A percentile compares a stretch with the other conserved stretches of the same genome.
Conservation (phyloP, 2,888 invertebrate genomes). For the Brachypterus glaber region DNA sequence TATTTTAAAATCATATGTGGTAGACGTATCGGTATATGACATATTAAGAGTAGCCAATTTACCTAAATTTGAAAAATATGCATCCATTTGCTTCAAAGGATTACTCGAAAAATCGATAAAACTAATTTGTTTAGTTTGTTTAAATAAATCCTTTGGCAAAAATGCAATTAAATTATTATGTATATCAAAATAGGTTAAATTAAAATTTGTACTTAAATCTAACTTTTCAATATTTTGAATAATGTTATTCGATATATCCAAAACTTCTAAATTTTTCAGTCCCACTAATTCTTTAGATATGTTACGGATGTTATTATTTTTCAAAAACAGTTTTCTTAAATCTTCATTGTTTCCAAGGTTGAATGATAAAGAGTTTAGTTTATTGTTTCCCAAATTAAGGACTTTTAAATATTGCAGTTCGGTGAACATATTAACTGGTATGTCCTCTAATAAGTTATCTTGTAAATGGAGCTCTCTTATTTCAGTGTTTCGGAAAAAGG, state of each 20-base stretch:
- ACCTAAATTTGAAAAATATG: background rate
- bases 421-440: background rate
- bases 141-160: background rate
- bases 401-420: background rate
- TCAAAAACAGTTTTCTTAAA: background rate
- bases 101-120: background rate
- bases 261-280: background rate
- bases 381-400: background rate
- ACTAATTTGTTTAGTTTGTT: background rate
- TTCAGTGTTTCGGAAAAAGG: background rate
- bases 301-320: background rate
- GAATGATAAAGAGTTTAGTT: background rate
- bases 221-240: background rate
- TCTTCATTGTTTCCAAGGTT: background rate
- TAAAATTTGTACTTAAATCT: background rate
- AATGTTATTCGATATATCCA: background rate
- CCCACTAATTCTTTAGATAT: background rate
- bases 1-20: too few species aligned
- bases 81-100: background rate
- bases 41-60: background rate
- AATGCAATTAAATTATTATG: background rate
- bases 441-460: background rate
- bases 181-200: slow-evolving; percentile 1
- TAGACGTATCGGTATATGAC: background rate
- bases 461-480: background rate